Evolutionary conservation across 2,113 vertebrate species (phyloP).

Genomic region (Otocyon megalotis): DNA sequence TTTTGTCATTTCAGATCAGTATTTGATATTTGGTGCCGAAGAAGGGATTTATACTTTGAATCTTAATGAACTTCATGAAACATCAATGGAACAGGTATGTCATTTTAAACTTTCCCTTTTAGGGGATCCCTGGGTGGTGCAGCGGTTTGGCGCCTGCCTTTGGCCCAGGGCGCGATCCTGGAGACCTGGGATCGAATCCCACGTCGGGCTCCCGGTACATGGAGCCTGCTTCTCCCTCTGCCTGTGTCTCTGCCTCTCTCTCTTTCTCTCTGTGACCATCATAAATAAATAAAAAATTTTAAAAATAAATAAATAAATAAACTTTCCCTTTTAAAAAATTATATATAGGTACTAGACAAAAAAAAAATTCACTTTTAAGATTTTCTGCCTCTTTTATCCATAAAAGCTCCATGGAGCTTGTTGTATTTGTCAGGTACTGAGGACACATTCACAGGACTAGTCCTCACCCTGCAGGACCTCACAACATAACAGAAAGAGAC

Average conservation of each 20-base stretch:
- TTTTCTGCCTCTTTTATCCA: neutral
- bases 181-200: too few relatives aligned
- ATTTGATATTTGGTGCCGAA: conserved; percentile 99
- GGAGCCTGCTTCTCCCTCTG: too few relatives aligned
- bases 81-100: conserved; percentile 97
- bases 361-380: neutral
- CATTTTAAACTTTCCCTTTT: conserved; percentile 35
- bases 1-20: conserved; percentile 93
- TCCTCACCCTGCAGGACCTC: neutral
- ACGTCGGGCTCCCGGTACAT: too few relatives aligned
- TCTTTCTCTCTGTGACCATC: too few relatives aligned
- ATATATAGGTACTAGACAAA: neutral
- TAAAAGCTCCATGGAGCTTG: neutral
- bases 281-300: too few relatives aligned
- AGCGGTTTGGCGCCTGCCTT: too few relatives aligned
- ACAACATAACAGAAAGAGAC: neutral
- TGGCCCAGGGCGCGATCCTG: too few relatives aligned
- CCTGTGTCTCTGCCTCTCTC: too few relatives aligned
- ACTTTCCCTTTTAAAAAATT: conserved; percentile 1
- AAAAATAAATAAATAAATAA: too few relatives aligned
- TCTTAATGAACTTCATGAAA: conserved; percentile 99
- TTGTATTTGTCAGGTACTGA: neutral
- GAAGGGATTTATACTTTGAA: conserved; percentile 99
- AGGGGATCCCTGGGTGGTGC: too few relatives aligned
- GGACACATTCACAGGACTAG: neutral